A percentile compares a stretch with the other conserved stretches of the same genome.
Conservation (phyloP, 2,888 invertebrate species). For the Apocheima hispidaria region DNA sequence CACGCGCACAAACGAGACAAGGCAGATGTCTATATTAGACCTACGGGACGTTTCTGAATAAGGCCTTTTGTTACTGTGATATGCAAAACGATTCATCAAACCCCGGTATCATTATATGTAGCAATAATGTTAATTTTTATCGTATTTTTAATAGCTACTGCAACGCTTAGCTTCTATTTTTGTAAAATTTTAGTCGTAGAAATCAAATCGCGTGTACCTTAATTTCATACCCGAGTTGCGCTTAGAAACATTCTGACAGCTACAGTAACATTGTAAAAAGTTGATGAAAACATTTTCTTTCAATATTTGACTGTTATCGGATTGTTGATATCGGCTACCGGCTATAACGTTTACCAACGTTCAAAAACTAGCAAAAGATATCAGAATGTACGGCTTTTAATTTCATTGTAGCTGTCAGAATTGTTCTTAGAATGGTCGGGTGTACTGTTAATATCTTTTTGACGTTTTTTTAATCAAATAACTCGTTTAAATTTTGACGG, state of each 20-base stretch:
- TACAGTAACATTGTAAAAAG: too few species aligned
- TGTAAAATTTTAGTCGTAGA: not conserved
- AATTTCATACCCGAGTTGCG: not conserved
- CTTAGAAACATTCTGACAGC: not conserved
- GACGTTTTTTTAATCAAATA: not conserved
- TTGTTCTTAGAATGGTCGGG: too few species aligned
- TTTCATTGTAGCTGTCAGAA: too few species aligned
- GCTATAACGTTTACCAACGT: too few species aligned
- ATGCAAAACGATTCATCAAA: slow-evolving; percentile 7
- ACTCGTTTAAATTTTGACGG: not conserved
- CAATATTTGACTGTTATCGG: too few species aligned
- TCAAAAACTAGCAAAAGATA: too few species aligned
- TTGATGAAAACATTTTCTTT: too few species aligned
- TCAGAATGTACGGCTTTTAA: too few species aligned
- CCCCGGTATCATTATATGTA: not conserved
- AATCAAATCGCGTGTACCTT: not conserved
- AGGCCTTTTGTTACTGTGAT: slow-evolving; percentile 17
- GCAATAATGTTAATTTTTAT: slow-evolving; percentile 7
- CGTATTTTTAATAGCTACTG: slow-evolving; percentile 12
- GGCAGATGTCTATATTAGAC: not conserved
- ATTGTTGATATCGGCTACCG: too few species aligned
- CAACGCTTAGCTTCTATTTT: slow-evolving; percentile 22
- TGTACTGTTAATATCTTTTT: too few species aligned
- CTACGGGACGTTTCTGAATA: not conserved
- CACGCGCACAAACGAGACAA: not conserved